phyloP scores from a whole-genome alignment of 2,113 vertebrate genomes.

The Hippocampus abdominalis region DNA sequence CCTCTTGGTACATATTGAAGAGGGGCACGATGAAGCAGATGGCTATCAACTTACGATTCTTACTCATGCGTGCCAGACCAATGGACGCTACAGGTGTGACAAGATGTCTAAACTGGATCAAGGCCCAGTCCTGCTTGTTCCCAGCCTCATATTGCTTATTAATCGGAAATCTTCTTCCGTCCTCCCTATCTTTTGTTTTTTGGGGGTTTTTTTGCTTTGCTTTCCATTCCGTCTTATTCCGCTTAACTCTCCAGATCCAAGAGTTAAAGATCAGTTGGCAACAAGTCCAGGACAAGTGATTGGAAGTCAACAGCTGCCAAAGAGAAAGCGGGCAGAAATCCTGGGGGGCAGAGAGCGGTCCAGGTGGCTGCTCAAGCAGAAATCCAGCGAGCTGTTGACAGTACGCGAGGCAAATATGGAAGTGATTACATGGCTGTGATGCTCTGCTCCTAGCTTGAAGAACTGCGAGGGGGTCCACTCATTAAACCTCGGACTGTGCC shows the following conservation, averaged over 20 bases:
- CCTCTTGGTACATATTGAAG: conserved; percentile 54
- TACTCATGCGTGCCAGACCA: conserved; percentile 44
- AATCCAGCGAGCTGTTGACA: conserved; percentile 54
- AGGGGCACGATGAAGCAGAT: conserved; percentile 62
- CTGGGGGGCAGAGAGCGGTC: conserved; percentile 39
- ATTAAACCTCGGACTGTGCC: neutral
- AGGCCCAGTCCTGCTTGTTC: conserved; percentile 48
- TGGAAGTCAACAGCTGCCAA: conserved; percentile 54
- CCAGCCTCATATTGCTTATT: conserved; percentile 15
- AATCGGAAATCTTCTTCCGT: conserved; percentile 2
- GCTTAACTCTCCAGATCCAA: conserved; percentile 18
- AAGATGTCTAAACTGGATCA: conserved; percentile 64
- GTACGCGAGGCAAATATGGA: conserved; percentile 33
- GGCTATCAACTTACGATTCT: conserved; percentile 47
- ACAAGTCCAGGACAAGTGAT: conserved; percentile 44
- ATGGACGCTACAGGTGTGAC: conserved; percentile 69
- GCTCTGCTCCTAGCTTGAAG: conserved; percentile 26
- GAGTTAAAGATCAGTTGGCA: conserved; percentile 55
- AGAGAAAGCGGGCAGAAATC: conserved; percentile 62
- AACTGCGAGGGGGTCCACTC: neutral
- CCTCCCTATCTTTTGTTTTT: neutral
- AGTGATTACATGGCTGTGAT: conserved; percentile 28
- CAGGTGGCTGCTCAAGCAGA: conserved; percentile 51
- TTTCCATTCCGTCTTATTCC: conserved; percentile 18
- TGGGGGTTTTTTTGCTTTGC: neutral